These are phyloP conservation scores for Myiozetetes cayanensis DNA, from an alignment of 2,113 vertebrate genomes.

Conservation along the genomic window DNA sequence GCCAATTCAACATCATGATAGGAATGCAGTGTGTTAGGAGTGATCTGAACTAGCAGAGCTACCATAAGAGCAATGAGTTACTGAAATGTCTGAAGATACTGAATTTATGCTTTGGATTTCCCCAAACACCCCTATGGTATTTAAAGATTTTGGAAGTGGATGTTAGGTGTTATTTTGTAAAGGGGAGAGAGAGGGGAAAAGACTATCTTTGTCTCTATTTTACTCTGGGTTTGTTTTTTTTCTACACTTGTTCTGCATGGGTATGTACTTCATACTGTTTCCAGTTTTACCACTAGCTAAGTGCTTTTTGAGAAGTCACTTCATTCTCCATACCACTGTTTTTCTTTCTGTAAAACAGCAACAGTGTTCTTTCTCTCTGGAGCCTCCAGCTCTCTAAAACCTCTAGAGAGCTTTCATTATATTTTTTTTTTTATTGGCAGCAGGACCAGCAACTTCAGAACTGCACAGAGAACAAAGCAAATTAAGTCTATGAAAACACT, in stretches of 20 bases:
- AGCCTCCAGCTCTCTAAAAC: not conserved
- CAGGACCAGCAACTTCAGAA: not conserved
- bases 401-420: slow-evolving; percentile 7
- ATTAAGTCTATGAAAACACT: not conserved
- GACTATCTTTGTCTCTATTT: not conserved
- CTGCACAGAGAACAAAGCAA: not conserved
- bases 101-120: not conserved
- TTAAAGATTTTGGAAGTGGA: not conserved
- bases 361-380: not conserved
- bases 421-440: not conserved
- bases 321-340: not conserved
- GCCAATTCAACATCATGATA: not conserved
- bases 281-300: not conserved
- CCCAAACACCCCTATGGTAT: not conserved
- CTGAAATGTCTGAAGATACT: not conserved
- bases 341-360: not conserved
- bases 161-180: not conserved
- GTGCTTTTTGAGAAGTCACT: not conserved
- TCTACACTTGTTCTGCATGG: not conserved
- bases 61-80: not conserved
- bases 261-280: not conserved
- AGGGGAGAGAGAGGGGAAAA: not conserved
- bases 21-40: slow-evolving; percentile 27
- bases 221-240: not conserved
- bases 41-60: not conserved